Conservation (phyloP, 2,888 invertebrate genomes). For the Drosophila borealis region DNA sequence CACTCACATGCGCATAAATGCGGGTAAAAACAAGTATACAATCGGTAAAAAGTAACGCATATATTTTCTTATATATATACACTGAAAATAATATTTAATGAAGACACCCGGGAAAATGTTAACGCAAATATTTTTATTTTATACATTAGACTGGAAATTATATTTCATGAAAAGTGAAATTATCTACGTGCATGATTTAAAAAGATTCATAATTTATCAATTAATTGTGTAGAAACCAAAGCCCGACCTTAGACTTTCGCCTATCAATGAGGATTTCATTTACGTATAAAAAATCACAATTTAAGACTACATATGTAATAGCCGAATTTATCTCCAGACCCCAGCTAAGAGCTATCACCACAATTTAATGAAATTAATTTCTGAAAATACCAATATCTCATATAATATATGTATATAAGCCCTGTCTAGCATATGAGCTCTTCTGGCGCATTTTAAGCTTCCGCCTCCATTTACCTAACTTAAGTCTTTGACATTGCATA, state of each 20-base stretch:
- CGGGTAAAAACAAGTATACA: slow-evolving; percentile 44
- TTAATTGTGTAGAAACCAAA: no score
- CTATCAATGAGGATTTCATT: no score
- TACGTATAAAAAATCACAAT: no score
- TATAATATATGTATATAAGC: not conserved
- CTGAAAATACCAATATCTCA: not conserved
- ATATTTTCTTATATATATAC: slow-evolving; percentile 30
- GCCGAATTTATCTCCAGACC: no score
- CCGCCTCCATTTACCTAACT: slow-evolving; percentile 39
- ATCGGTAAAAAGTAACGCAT: slow-evolving; percentile 31
- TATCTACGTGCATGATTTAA: no score
- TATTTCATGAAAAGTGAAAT: no score
- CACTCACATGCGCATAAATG: slow-evolving; percentile 7
- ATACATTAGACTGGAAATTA: no score
- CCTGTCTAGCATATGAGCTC: not conserved
- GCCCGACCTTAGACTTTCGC: no score
- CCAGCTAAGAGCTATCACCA: no score
- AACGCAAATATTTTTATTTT: no score
- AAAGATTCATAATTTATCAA: no score
- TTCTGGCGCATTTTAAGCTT: slow-evolving; percentile 30
- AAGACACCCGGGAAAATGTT: not conserved
- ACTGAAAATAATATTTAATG: slow-evolving; percentile 2
- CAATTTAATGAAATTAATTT: not conserved
- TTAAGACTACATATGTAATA: no score
- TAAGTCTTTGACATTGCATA: slow-evolving; percentile 43